Evolutionary conservation across 2,113 vertebrate species (phyloP), one percentile per base, ranked within the genome.

Genomic region (Rattus rattus): DNA sequence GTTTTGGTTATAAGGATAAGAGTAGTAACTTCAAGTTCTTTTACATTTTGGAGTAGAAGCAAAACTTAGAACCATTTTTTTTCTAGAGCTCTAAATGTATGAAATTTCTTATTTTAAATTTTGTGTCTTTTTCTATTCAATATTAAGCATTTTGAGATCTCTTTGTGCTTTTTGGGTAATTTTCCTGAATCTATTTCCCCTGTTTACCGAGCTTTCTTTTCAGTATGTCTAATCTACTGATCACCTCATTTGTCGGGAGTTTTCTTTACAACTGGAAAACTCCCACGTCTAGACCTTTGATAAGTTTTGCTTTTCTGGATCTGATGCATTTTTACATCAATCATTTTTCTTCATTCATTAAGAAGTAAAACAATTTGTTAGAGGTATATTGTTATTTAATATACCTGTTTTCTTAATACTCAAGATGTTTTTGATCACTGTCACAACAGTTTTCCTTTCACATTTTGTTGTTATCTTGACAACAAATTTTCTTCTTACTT

Each of bases 401-500:
- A 49, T 13, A 36, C 36, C 4, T 88, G 36, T 70, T 88, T 89
- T 89, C 16, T 76, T 47, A 77, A 77, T 65, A 90, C 17, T 77
- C 1, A n/a, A 43, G 70, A 76, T 33, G 79, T n/a, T 80, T 67
- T 14, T 52, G 6, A 19, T 17, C 75, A 52, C 8, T 49, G 43
- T 67, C 7, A 91, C 12, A 91, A 39, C 33, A 84, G 52, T 63
- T n/a, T 90, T 84, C 61, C 28, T 70, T n/a, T 56, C 30, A 81
- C 5, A 67, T 72, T 91, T 95, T 4, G 76, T 5, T 94, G 7
- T 92, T 43, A 85, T 59, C 4, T 95, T 94, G 52, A 17, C 90
- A 83, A 49, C 19, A 84, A 33, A 49, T 92, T 96, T 92, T 83
- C 20, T 65, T 88, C 77, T 91, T 36, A 81, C 28, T 59, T 96